Evolutionary conservation across 2,113 vertebrate species (phyloP).

Genomic region (Pluvialis apricaria): DNA sequence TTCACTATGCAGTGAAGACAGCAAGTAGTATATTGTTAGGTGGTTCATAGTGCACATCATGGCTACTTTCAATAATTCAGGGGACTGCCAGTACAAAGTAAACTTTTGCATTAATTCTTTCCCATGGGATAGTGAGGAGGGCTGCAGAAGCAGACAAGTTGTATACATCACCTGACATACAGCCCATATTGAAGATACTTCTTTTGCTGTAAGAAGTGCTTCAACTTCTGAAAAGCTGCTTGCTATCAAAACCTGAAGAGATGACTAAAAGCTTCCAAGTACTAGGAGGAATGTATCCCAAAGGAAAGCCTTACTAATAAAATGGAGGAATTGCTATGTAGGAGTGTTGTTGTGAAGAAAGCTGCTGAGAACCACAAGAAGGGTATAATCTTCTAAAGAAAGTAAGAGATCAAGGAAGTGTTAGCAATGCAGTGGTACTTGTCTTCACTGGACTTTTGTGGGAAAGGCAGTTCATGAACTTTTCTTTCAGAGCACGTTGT

Average conservation of each 20-base stretch:
- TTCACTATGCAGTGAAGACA: not conserved
- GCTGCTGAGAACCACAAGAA: not conserved
- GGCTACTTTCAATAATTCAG: not conserved
- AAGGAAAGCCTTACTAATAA: not conserved
- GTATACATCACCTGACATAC: not conserved
- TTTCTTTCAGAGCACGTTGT: not conserved
- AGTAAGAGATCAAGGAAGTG: not conserved
- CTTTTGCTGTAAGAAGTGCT: not conserved
- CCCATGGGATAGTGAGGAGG: not conserved
- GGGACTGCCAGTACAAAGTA: not conserved
- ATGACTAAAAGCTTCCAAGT: not conserved
- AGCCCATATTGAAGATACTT: not conserved
- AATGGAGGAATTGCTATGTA: not conserved
- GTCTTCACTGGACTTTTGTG: not conserved
- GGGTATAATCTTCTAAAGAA: not conserved
- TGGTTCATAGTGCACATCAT: not conserved
- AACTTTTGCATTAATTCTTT: not conserved
- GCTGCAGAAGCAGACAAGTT: not conserved
- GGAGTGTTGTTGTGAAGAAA: not conserved
- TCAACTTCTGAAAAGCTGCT: not conserved
- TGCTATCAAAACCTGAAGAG: not conserved
- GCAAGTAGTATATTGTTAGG: not conserved
- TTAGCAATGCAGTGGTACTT: not conserved
- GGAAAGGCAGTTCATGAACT: not conserved
- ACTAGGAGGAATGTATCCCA: not conserved